Percentiles rank a stretch among this genome's conserved stretches.
phyloP scores from a whole-genome alignment of 23 tunicate species.

The Styela clava region DNA sequence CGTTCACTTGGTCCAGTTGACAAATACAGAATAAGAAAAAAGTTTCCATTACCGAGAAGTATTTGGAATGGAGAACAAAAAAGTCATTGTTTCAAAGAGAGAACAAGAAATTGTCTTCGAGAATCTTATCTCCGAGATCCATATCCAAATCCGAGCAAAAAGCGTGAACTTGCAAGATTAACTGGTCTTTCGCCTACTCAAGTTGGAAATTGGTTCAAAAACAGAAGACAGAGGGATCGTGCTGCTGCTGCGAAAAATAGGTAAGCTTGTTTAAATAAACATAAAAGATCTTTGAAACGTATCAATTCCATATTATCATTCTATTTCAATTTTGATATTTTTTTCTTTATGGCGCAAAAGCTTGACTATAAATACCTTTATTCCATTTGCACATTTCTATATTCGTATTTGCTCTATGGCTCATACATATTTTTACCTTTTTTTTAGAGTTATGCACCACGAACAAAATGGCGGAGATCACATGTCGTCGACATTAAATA shows the following conservation, averaged over 20 bases:
- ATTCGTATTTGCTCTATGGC: no score
- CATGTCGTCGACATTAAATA: neutral
- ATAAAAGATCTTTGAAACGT: no score
- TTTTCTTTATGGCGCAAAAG: no score
- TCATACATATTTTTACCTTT: no score
- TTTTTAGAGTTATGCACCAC: neutral
- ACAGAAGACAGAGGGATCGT: conserved; percentile 94
- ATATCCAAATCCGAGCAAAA: conserved; percentile 92
- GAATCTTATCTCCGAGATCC: conserved; percentile 90
- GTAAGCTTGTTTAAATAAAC: no score
- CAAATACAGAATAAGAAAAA: conserved; percentile 94
- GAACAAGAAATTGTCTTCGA: conserved; percentile 76
- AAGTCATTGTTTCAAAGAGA: conserved; percentile 96
- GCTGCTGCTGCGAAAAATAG: conserved; percentile 93
- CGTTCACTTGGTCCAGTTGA: conserved; percentile 95
- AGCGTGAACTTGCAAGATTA: conserved; percentile 78
- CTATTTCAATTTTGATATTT: no score
- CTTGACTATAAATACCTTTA: no score
- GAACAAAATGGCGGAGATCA: conserved; percentile 32
- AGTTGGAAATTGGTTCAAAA: conserved; percentile 99
- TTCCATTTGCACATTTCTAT: no score
- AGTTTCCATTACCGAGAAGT: conserved; percentile 92
- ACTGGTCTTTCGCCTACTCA: conserved; percentile 98
- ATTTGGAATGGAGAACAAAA: conserved; percentile 99
- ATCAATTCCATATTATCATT: no score